These are phyloP conservation scores for Ascaphus truei DNA, from an alignment of 2,113 vertebrate species.

Conservation along the genomic window DNA sequence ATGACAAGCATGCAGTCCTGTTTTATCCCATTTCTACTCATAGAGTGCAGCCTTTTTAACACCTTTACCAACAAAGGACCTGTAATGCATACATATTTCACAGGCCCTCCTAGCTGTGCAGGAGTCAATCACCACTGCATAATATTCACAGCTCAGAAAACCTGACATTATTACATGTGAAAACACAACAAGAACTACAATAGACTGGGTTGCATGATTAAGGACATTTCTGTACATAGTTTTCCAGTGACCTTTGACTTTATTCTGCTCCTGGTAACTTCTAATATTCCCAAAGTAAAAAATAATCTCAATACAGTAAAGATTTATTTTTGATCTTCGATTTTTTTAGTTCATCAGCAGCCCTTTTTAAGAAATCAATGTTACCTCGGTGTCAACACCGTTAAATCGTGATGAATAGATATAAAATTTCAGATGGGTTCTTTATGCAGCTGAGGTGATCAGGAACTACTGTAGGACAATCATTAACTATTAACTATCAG, in stretches of 20 bases:
- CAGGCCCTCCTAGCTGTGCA: no score
- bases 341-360: background rate
- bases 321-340: background rate
- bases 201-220: background rate
- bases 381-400: no score
- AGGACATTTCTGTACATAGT: background rate
- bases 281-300: background rate
- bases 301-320: background rate
- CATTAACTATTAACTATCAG: no score
- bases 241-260: background rate
- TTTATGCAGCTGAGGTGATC: no score
- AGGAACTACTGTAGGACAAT: no score
- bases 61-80: no score
- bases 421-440: background rate
- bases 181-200: background rate
- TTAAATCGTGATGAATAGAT: background rate
- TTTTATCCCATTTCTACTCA: background rate
- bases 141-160: no score
- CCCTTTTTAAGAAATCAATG: background rate
- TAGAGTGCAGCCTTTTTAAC: no score
- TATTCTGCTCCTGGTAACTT: background rate
- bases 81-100: no score
- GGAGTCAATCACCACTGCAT: no score
- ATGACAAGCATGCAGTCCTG: slow-evolving; percentile 6
- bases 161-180: background rate